Conservation (phyloP, 2,113 vertebrate species). For the Petrocephalus zakoni region DNA sequence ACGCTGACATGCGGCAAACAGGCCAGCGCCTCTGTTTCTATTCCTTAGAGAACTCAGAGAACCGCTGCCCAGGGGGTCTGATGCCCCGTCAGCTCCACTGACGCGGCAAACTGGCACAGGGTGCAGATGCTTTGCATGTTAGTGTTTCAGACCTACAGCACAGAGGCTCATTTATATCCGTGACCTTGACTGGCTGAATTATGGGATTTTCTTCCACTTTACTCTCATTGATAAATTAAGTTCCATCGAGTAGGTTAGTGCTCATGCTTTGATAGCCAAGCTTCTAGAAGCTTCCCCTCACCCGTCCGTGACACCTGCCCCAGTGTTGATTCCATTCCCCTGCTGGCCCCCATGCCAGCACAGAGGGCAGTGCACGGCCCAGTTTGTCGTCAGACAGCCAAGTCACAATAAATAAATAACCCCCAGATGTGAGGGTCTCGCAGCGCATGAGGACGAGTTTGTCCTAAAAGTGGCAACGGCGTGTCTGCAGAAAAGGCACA, state of each 20-base stretch:
- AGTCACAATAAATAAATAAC: too few species aligned
- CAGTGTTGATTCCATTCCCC: constrained; percentile 48
- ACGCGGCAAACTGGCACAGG: neutral
- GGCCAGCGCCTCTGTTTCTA: neutral
- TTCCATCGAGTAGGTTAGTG: constrained; percentile 34
- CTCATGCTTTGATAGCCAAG: constrained; percentile 51
- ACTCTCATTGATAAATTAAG: constrained; percentile 26
- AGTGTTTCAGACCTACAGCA: neutral
- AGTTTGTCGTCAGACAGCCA: too few species aligned
- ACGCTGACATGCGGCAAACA: neutral
- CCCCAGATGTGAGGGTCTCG: too few species aligned
- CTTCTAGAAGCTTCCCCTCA: constrained; percentile 27
- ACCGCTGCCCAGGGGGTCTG: neutral
- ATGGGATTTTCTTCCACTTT: constrained; percentile 11
- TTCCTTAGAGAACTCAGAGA: neutral
- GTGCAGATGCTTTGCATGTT: neutral
- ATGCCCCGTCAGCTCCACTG: neutral
- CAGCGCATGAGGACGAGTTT: neutral
- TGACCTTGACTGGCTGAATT: constrained; percentile 32
- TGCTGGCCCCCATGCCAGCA: constrained; percentile 24
- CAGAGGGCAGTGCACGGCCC: too few species aligned
- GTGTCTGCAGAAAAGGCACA: neutral
- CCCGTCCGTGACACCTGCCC: constrained; percentile 40
- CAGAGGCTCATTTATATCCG: neutral
- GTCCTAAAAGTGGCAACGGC: neutral